Conservation (phyloP, 2,797 vertebrate genomes). For the Sorex maritimensis region DNA sequence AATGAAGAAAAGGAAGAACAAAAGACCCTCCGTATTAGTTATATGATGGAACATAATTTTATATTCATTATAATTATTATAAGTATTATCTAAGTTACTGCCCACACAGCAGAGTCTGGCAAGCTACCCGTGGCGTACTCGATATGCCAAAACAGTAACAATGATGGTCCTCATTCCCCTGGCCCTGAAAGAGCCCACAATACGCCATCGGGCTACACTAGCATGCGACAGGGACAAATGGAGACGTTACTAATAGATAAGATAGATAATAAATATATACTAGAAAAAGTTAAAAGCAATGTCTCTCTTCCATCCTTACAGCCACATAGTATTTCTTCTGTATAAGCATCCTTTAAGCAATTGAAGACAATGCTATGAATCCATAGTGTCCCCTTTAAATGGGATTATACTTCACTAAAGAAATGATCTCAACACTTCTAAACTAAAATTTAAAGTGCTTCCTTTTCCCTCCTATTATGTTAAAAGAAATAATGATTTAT, state of each 20-base stretch:
- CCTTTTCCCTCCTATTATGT: not conserved
- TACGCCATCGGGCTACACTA: too few species aligned
- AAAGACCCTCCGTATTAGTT: not conserved
- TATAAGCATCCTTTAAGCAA: slow-evolving; percentile 4
- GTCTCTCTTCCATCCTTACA: not conserved
- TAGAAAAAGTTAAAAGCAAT: not conserved
- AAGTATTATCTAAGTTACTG: not conserved
- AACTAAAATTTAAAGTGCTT: not conserved
- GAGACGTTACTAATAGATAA: not conserved
- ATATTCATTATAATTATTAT: slow-evolving; percentile 9
- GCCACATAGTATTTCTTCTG: not conserved
- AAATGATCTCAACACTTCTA: not conserved
- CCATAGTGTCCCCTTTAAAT: not conserved
- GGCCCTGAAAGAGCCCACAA: too few species aligned
- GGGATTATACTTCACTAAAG: not conserved
- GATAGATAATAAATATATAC: not conserved
- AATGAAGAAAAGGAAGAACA: not conserved
- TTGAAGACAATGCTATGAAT: not conserved
- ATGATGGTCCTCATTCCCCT: too few species aligned
- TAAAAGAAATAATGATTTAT: slow-evolving; percentile 41
- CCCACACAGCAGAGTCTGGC: too few species aligned
- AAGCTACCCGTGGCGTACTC: too few species aligned
- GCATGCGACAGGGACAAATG: too few species aligned
- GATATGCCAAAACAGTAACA: too few species aligned
- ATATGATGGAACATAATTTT: not conserved